phyloP scores from a whole-genome alignment of 2,113 vertebrate species.

The Saguinus midas region DNA sequence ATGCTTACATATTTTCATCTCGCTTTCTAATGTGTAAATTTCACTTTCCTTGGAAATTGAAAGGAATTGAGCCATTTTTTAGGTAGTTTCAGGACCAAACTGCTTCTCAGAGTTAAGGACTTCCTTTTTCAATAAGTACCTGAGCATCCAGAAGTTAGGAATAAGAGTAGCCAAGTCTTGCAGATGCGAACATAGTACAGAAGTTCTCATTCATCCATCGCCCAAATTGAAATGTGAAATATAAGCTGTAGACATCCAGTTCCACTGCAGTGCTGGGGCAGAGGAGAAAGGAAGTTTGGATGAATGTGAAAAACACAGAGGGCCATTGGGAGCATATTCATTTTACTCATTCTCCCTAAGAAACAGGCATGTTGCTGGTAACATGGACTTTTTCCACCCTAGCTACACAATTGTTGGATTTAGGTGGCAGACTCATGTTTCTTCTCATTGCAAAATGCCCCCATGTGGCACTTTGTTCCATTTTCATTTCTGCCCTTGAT shows the following conservation, averaged over 20 bases:
- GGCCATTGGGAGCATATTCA: fast-evolving
- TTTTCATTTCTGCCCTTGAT: not conserved
- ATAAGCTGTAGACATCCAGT: fast-evolving
- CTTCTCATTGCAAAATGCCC: not conserved
- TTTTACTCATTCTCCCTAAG: not conserved
- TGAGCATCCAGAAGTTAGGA: not conserved
- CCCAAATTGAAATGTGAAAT: not conserved
- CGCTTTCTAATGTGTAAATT: not conserved
- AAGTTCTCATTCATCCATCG: no score
- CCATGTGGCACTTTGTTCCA: not conserved
- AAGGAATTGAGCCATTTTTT: not conserved
- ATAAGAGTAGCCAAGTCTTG: not conserved
- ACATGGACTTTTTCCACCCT: not conserved
- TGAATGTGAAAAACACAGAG: not conserved
- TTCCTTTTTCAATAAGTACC: not conserved
- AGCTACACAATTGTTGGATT: not conserved
- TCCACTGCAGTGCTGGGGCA: not conserved
- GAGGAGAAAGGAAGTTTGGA: not conserved
- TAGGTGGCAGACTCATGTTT: not conserved
- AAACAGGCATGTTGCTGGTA: not conserved
- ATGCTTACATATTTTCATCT: not conserved
- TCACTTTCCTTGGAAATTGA: not conserved
- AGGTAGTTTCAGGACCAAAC: not conserved
- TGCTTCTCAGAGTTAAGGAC: not conserved
- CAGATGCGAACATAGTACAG: not conserved